Evolutionary conservation across 2,797 vertebrate genomes (phyloP).

Genomic region (Lindbergichthys nudifrons): DNA sequence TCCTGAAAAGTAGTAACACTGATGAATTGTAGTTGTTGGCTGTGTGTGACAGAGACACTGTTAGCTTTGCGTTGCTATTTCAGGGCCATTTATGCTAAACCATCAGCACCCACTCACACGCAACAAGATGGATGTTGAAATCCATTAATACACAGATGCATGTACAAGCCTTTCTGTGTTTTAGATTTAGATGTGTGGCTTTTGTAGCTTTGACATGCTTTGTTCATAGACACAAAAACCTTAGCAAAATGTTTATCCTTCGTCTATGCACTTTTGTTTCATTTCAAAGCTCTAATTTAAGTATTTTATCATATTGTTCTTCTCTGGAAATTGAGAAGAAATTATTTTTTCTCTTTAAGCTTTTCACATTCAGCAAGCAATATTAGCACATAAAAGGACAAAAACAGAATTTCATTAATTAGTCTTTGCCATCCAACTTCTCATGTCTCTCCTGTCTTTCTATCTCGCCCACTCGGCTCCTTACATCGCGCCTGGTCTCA

Average conservation of each 20-base stretch:
- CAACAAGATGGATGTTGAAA: slow-evolving; percentile 16
- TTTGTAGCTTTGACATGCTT: not conserved
- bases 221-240: slow-evolving; percentile 10
- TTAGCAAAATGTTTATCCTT: not conserved
- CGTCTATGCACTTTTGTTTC: not conserved
- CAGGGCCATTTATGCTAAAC: slow-evolving; percentile 43
- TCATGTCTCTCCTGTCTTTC: slow-evolving; percentile 58
- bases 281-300: not conserved
- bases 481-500: slow-evolving; percentile 66
- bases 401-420: slow-evolving; percentile 65
- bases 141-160: slow-evolving; percentile 46
- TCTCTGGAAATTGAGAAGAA: slow-evolving; percentile 9
- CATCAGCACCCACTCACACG: slow-evolving; percentile 46
- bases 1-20: slow-evolving; percentile 38
- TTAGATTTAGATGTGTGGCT: not conserved
- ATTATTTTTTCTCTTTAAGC: slow-evolving; percentile 2
- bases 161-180: slow-evolving; percentile 4
- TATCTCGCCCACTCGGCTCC: slow-evolving; percentile 68
- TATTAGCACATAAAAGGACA: slow-evolving; percentile 44
- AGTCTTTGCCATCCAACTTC: slow-evolving; percentile 61
- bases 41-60: slow-evolving; percentile 62
- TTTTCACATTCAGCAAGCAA: slow-evolving; percentile 23
- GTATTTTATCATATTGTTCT: not conserved
- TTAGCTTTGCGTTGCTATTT: slow-evolving; percentile 64
- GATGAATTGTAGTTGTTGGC: slow-evolving; percentile 49